Conservation (phyloP, 2,797 vertebrate genomes). For the Rhabdomys pumilio region DNA sequence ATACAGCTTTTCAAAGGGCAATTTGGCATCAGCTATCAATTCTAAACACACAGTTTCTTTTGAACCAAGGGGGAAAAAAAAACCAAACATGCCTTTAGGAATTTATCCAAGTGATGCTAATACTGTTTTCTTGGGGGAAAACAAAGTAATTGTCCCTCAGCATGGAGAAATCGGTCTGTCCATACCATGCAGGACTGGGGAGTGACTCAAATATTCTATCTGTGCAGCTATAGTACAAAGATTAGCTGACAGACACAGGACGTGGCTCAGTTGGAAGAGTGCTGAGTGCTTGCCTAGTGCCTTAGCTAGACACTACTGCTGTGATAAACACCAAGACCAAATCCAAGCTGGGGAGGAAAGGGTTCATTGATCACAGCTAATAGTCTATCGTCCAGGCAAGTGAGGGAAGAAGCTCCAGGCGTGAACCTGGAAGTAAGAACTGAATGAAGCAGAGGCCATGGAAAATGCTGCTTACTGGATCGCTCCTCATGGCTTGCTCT, state of each 20-base stretch:
- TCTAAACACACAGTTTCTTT: conserved; percentile 18
- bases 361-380: background rate
- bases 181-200: fast-evolving
- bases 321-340: background rate
- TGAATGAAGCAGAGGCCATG: background rate
- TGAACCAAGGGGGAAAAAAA: background rate
- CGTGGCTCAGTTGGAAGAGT: no score
- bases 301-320: background rate
- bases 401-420: background rate
- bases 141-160: background rate
- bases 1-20: background rate
- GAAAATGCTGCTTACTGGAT: background rate
- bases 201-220: no score
- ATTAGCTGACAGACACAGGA: background rate
- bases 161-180: no score
- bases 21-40: background rate
- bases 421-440: background rate
- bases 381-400: background rate
- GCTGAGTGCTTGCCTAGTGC: background rate
- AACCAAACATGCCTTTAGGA: background rate
- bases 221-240: fast-evolving
- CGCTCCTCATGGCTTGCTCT: background rate
- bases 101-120: background rate
- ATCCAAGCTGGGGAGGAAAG: background rate
- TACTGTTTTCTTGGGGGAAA: background rate